Percentiles rank a stretch among this genome's conserved stretches.
phyloP scores from a whole-genome alignment of 2,888 invertebrate genomes.

The Netelia fuscicornis region DNA sequence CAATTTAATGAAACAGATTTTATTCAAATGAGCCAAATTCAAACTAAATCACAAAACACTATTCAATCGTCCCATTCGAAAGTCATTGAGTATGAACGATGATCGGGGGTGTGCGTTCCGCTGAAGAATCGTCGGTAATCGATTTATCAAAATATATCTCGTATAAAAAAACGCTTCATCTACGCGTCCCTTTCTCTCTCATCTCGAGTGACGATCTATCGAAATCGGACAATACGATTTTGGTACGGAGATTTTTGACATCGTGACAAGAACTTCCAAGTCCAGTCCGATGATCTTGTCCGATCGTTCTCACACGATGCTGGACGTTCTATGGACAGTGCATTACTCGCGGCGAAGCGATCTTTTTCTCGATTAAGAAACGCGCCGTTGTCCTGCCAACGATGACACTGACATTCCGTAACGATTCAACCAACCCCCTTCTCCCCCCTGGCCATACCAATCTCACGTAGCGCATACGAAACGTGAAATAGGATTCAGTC shows the following conservation, averaged over 20 bases:
- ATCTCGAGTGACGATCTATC: slow-evolving; percentile 52
- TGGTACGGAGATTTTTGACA: slow-evolving; percentile 24
- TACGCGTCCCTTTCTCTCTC: neutral
- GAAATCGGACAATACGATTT: slow-evolving; percentile 46
- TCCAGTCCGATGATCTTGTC: slow-evolving; percentile 28
- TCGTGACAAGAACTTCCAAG: slow-evolving; percentile 28
- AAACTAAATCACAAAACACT: neutral
- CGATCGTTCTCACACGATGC: slow-evolving; percentile 46
- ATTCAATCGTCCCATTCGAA: slow-evolving; percentile 1
- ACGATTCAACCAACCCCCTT: slow-evolving; percentile 73
- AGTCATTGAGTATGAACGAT: slow-evolving; percentile 46
- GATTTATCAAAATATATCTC: slow-evolving; percentile 40
- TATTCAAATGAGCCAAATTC: neutral
- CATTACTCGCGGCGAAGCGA: slow-evolving; percentile 56
- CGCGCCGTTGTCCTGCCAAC: slow-evolving; percentile 61
- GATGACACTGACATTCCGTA: slow-evolving; percentile 81
- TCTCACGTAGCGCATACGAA: slow-evolving; percentile 46
- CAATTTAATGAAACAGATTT: too few relatives aligned
- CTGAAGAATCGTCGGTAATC: slow-evolving; percentile 4
- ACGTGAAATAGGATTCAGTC: slow-evolving; percentile 82
- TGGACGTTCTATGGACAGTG: neutral
- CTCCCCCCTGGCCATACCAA: slow-evolving; percentile 17
- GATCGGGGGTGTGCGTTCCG: neutral
- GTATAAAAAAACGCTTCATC: slow-evolving; percentile 9
- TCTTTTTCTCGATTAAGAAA: slow-evolving; percentile 79